Base-by-base conservation (phyloP, 2,113 vertebrate genomes). In the Bolborhynchus lineola region DNA sequence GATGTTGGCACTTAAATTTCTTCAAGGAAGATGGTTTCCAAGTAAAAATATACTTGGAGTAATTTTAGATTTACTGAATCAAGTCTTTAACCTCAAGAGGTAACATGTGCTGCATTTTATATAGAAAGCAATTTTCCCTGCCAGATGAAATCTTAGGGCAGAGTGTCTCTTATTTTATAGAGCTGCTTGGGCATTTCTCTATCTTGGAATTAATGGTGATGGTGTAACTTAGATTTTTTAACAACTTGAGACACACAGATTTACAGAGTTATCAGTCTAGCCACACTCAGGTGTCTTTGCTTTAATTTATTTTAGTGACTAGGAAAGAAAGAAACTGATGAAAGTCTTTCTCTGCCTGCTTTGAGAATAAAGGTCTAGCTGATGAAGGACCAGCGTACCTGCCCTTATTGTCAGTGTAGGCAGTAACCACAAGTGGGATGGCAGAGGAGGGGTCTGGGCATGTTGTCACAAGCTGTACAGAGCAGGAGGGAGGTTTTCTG, bases 211-310 rank as follows among this genome's bases (percentile, higher is more conserved):
- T 95, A 94, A 95, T 60, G 80, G 85, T 50, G 92, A 90, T 71
- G 60, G 46, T 60, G 53, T 78, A 93, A 96, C 95, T 96, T 93
- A 86, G 76, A 93, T 90, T 80, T 88, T 90, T 64, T 63, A 78
- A 70, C 84, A 94, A 64, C 60, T 11, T 35, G 46, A 88, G 79
- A 88, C 50, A 77, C 53, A 75, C 74, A 72, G 85, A 92, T 94
- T 92, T 86, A 93, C 79, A 60, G 82, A 77, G 82, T 91, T 92
- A 86, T 87, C 75, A 83, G 63, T 81, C 76, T 50, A 88, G 76
- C 79, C 68, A 63, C 71, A 86, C 63, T 70, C 37, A 82, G 19
- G 11, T 8, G 1, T 33, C 67, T 86, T 86, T 59, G 33, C 71
- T 92, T 90, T 88, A 90, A 86, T 39, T 83, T 68, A 94, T 68